Evolutionary conservation across 92 coral and sea anemone genomes (phyloP), one percentile per base, ranked within the genome.

Genomic region (Palythoa grandiflora): DNA sequence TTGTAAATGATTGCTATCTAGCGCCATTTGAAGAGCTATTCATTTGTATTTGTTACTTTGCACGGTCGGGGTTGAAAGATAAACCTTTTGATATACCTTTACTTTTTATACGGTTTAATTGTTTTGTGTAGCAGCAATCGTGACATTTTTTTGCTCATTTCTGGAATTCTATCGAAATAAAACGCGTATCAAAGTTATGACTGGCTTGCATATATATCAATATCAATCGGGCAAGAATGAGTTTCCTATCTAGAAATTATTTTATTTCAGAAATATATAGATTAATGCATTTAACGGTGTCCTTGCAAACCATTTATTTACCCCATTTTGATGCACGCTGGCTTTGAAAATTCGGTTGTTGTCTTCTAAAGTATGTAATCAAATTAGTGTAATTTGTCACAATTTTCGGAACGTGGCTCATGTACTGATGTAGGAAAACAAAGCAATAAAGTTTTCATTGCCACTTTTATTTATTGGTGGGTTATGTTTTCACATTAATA

Each of bases 121-220:
- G 63, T 78, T 65, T 48, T 66, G 16, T 81, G 47, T 63, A 17
- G 75, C 28, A 39, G 50, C 60, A 52, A 50, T 61, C 10, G 47
- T 44, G 38, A 35, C 53, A 51, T 81, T 44, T 74, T 44, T 47
- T 38, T 47, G 74, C 44, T 81, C 44, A 66, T 81, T 68, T 66
- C 75, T 63, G 86, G 86, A 81, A 81, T 81, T 81, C 60, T 81
- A 13, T 66, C 76, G 60, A 81, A 47, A 47, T 35, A 19, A 8
- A 80, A 81, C 73, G 21, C 86, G 75, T 44, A 63, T 15, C 35
- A 3, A 44, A 81, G 76, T 9, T 81, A 81, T 81, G 86, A 65
- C 14, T 81, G 86, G 86, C 61, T 81, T 66, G 86, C 86, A 81
- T 65, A 28, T 3, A 81, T 81, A 28, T 28, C 86, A 81, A 81